A percentile compares a stretch with the other conserved stretches of the same genome.
phyloP scores from a whole-genome alignment of 2,113 vertebrate species.

The Brevimyrus niger region DNA sequence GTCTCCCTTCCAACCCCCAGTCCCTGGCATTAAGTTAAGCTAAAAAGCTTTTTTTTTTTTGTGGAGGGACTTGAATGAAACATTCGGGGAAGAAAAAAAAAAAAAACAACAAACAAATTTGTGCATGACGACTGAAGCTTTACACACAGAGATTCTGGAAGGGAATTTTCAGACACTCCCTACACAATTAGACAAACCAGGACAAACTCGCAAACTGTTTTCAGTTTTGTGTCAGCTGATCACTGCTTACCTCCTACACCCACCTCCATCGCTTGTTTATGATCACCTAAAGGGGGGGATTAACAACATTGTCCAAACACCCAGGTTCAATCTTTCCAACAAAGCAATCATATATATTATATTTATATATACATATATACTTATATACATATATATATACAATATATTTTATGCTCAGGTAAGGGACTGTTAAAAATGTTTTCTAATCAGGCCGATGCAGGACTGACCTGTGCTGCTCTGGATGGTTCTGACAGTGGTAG shows the following conservation, averaged over 20 bases:
- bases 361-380: background rate
- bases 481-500: constrained; percentile 94
- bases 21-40: background rate
- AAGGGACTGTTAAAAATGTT: background rate
- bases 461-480: constrained; percentile 96
- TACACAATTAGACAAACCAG: background rate
- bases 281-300: background rate
- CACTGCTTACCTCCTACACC: constrained; percentile 10
- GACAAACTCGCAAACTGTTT: constrained; percentile 6
- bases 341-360: constrained; percentile 1
- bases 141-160: constrained; percentile 4
- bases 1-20: background rate
- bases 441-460: background rate
- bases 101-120: background rate
- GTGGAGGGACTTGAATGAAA: background rate
- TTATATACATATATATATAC: background rate
- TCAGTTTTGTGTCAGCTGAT: background rate
- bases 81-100: background rate
- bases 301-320: constrained; percentile 9
- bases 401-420: background rate
- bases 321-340: background rate
- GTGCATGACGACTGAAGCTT: constrained; percentile 7
- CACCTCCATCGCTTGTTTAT: constrained; percentile 2
- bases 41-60: background rate
- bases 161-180: background rate